A percentile compares a stretch with the other conserved stretches of the same genome.
These are phyloP conservation scores for Calephelis virginiensis DNA, from an alignment of 1,140 invertebrate species.

Conservation along the genomic window DNA sequence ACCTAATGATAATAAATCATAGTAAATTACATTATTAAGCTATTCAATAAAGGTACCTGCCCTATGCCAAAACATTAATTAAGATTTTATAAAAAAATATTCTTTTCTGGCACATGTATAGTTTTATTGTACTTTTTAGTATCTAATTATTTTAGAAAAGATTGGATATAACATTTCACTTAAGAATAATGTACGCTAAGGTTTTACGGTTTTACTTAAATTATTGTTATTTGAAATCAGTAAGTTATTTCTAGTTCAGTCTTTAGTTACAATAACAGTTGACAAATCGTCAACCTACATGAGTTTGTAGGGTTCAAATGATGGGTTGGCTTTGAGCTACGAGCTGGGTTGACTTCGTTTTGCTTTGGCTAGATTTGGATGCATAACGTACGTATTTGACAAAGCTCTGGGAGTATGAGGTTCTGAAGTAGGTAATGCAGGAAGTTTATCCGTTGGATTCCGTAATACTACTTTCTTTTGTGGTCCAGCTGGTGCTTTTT, in stretches of 20 bases:
- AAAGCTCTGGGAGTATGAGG: slow-evolving; percentile 66
- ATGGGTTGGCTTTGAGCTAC: slow-evolving; percentile 37
- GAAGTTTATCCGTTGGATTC: slow-evolving; percentile 69
- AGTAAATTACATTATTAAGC: too few species aligned
- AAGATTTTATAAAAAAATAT: not conserved
- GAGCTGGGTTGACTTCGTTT: slow-evolving; percentile 67
- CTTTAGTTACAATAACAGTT: slow-evolving; percentile 42
- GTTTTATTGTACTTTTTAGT: slow-evolving; percentile 5
- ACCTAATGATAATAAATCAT: not conserved
- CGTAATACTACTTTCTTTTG: slow-evolving; percentile 65
- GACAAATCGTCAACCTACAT: slow-evolving; percentile 50
- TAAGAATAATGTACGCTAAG: slow-evolving; percentile 14
- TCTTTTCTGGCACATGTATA: slow-evolving; percentile 23
- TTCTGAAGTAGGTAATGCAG: slow-evolving; percentile 64
- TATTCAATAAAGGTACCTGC: not conserved
- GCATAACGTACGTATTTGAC: slow-evolving; percentile 73
- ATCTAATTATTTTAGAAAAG: not conserved
- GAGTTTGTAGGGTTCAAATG: slow-evolving; percentile 73
- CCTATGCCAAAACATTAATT: not conserved
- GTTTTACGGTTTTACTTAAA: slow-evolving; percentile 20
- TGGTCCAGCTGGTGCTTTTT: slow-evolving; percentile 43
- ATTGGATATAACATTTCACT: slow-evolving; percentile 5
- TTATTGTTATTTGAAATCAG: slow-evolving; percentile 21
- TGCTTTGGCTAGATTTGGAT: slow-evolving; percentile 63
- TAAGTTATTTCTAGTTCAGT: slow-evolving; percentile 52